Evolutionary conservation across 2,888 invertebrate species (phyloP), one percentile per base, ranked within the genome.

Genomic region (Nymphalis urticae): DNA sequence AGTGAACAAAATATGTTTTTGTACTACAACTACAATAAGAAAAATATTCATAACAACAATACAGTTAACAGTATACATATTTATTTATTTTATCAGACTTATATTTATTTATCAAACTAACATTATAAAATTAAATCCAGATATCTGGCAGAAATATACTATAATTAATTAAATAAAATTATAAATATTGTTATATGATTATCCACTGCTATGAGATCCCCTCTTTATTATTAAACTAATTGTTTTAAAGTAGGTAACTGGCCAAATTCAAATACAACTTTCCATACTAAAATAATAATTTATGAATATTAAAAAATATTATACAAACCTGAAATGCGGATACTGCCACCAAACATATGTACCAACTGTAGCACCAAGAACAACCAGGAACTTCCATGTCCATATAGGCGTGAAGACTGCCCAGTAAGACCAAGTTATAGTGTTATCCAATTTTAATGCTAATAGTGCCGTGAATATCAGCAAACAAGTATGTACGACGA

Each of bases 281-380:
- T 32, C 27, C 6, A 32, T 3, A 10, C 19, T 9, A 9, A 24
- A 60, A 64, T 24, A 42, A 42, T 42, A 42, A 4, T 42, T 4
- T 42, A 42, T 13, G 0, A 10, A 13, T 56, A 5, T 27, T 10
- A 1, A 36, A 8, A 42, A 36, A 7, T n/a, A 5, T 47, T n/a
- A 16, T 62, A 62, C 66, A 53, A n/a, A 97, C 97, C 97, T 96
- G 87, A 98, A 98, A 83, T 98, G 98, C 62, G 99, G 99, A 92
- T 98, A 97, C 79, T 97, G 95, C 95, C 98, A 98, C 98, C 99
- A 99, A 21, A 98, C 96, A 83, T 97, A 96, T 77, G 97, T 97
- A 63, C 99, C 99, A 69, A 98, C 95, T 60, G 96, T 94, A 54
- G 98, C 98, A 70, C 99, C 99, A 66, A 95, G 83, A 53, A 99